Conservation (phyloP, 2,113 vertebrate species). For the Rhynchopsitta pachyrhyncha region DNA sequence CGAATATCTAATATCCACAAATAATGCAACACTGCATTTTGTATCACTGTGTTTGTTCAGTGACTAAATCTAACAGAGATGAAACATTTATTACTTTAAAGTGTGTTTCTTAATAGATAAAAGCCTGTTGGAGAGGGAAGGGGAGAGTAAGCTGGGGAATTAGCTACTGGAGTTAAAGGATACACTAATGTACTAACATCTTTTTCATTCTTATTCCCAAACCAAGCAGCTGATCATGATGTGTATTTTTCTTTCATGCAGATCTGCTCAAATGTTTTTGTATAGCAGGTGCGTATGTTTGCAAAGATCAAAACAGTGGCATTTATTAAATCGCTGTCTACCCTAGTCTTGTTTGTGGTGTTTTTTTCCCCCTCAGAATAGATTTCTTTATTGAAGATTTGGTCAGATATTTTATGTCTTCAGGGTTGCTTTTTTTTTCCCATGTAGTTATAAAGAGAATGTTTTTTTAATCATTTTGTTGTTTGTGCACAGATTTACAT, state of each 20-base stretch:
- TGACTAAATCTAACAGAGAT: neutral
- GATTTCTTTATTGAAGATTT: neutral
- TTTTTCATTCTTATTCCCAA: neutral
- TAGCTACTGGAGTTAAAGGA: conserved; percentile 8
- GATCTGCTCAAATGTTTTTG: conserved; percentile 3
- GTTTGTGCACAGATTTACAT: conserved; percentile 30
- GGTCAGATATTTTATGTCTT: neutral
- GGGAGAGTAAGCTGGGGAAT: neutral
- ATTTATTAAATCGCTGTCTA: neutral
- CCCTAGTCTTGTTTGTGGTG: neutral
- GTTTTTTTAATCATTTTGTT: neutral
- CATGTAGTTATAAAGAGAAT: neutral
- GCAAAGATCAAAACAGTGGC: neutral
- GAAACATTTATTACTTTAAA: neutral
- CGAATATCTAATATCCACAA: neutral
- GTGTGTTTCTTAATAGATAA: neutral
- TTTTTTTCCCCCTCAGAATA: neutral
- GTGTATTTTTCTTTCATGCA: neutral
- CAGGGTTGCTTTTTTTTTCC: neutral
- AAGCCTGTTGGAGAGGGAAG: neutral
- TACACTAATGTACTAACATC: neutral
- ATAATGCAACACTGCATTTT: neutral
- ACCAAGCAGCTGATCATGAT: conserved; percentile 21
- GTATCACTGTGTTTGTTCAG: neutral
- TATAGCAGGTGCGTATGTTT: conserved; percentile 1